Base-by-base conservation (phyloP, 2,888 invertebrate genomes). In the Drosophila multiciliata region DNA sequence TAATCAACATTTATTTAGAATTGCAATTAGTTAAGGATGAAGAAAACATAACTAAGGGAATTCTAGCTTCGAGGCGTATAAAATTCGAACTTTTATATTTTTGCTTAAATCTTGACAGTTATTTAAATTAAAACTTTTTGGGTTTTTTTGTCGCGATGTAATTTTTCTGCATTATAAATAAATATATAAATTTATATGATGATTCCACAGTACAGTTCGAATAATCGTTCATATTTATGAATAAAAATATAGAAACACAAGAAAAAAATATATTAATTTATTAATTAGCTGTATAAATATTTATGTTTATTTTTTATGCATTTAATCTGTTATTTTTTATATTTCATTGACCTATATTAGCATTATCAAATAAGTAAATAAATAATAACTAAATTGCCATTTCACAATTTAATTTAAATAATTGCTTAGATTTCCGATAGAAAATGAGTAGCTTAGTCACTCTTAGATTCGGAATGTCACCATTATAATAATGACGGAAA, bases 401-500 rank as follows among this genome's bases (percentile, higher is more conserved):
- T 45, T n/a, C 12, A 17, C 26, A 55, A 55, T 65, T 65, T 67
- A n/a, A 29, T 52, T 29, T 23, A 33, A 58, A 32, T 68, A 42
- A 58, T 66, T 58, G 49, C 55, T 17, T 29, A 42, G 42, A 50
- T 42, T 63, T 29, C 45, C 8, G 3, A 23, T 26, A 2, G 8
- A 45, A 23, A 2, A 4, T 45, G 23, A 23, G 8, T 23, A 8
- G 45, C 45, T 45, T 45, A 0, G 23, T 45, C 15, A 45, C 4
- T 2, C 15, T 15, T 15, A 23, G 26, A 45, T 45, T 23, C 45
- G 23, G 12, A 15, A 20, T 45, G 45, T 23, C 7, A 45, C 20
- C 20, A 65, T 61, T 66, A 61, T 40, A 23, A 36, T 53, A 58
- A 78, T 69, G 61, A 78, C 68, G 70, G 52, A 63, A 55, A 36